Percentiles rank a stretch among this genome's conserved stretches.
These are phyloP conservation scores for Barbus barbus DNA, from an alignment of 2,113 vertebrate genomes.

Conservation along the genomic window DNA sequence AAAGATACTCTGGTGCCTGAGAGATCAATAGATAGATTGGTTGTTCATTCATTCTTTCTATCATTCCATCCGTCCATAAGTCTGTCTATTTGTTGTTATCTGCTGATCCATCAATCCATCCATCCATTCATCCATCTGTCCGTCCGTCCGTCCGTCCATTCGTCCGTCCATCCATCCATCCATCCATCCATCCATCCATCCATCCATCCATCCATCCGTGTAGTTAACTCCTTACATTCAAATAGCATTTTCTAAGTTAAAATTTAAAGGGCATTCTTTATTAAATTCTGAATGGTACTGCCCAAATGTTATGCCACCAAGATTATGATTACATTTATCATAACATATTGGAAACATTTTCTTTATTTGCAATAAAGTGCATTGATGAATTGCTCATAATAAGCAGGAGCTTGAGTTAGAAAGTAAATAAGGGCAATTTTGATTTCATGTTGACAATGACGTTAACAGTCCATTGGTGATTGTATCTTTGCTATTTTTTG, in stretches of 20 bases:
- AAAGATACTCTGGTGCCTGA: background rate
- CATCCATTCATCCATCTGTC: background rate
- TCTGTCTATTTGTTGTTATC: background rate
- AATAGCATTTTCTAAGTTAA: no score
- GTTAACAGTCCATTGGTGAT: background rate
- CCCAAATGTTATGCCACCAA: background rate
- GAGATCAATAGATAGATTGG: no score
- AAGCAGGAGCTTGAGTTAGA: background rate
- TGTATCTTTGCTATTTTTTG: background rate
- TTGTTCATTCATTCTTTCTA: background rate
- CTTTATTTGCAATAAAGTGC: background rate
- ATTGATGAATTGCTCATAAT: background rate
- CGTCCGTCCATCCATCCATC: no score
- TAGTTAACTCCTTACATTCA: no score
- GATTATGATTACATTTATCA: background rate
- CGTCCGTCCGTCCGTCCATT: no score
- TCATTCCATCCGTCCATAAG: background rate
- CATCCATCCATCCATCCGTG: background rate
- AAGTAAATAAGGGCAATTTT: background rate
- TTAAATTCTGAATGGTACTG: background rate
- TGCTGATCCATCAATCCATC: background rate
- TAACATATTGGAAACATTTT: background rate
- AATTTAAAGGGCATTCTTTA: background rate
- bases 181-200: background rate
- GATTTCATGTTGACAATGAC: background rate